Conservation (phyloP, 2,113 vertebrate genomes). For the Seriola aureovittata region DNA sequence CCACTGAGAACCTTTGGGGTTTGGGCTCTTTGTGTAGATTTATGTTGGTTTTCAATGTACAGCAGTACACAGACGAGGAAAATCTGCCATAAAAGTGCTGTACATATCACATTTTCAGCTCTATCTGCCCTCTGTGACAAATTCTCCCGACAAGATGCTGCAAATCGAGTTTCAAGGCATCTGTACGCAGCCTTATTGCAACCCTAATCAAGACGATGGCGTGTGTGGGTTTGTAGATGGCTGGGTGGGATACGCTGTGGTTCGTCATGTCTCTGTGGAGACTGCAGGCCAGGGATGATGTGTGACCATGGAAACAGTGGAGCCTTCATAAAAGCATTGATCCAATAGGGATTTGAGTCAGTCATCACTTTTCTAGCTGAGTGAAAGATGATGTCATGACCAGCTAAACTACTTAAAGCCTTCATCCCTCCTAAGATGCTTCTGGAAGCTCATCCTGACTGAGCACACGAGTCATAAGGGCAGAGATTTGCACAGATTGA, state of each 20-base stretch:
- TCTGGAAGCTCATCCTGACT: conserved; percentile 53
- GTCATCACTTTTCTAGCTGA: conserved; percentile 65
- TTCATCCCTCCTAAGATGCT: conserved; percentile 58
- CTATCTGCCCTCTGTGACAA: conserved; percentile 8
- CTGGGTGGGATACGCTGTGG: conserved; percentile 32
- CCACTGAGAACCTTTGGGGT: conserved; percentile 20
- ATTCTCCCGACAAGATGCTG: conserved; percentile 4
- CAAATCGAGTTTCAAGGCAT: conserved; percentile 34
- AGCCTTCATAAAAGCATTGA: conserved; percentile 71
- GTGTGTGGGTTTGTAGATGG: conserved; percentile 45
- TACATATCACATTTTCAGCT: neutral
- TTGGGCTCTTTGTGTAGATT: conserved; percentile 34
- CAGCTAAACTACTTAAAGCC: conserved; percentile 68
- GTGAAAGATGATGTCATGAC: conserved; percentile 80
- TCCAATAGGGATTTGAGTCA: conserved; percentile 65
- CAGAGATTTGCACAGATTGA: conserved; percentile 47
- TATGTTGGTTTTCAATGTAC: conserved; percentile 41
- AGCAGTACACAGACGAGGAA: neutral
- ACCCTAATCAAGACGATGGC: neutral
- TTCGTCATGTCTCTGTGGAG: conserved; percentile 52
- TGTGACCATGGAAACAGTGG: conserved; percentile 79
- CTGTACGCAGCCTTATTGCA: conserved; percentile 13
- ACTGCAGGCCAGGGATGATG: conserved; percentile 51
- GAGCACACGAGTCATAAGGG: conserved; percentile 27
- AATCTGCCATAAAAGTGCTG: conserved; percentile 15